These are phyloP conservation scores for Calidris pygmaea DNA, from an alignment of 2,113 vertebrate species.

Conservation along the genomic window DNA sequence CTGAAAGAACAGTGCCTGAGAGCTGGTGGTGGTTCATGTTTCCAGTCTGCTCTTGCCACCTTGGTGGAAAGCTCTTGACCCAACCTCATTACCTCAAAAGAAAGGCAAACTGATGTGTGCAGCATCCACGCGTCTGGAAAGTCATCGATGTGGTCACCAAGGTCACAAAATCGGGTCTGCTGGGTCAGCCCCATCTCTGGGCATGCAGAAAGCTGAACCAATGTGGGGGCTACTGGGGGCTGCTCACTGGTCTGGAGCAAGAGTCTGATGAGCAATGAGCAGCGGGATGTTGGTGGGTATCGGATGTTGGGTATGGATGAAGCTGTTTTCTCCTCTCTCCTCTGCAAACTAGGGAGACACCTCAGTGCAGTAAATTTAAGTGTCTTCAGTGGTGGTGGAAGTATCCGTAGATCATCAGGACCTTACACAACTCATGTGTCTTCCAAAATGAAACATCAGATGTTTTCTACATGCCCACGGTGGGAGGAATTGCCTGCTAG, in stretches of 20 bases:
- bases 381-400: not conserved
- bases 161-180: not conserved
- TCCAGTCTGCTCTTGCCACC: not conserved
- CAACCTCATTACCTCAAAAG: not conserved
- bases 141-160: not conserved
- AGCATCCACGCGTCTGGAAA: accelerated
- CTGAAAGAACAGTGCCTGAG: not conserved
- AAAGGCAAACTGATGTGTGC: not conserved
- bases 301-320: not conserved
- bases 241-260: not conserved
- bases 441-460: not conserved
- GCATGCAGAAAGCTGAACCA: not conserved
- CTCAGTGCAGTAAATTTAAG: not conserved
- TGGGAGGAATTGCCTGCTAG: not conserved
- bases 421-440: not conserved
- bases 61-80: not conserved
- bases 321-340: not conserved
- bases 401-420: not conserved
- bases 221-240: not conserved
- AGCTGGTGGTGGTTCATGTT: not conserved
- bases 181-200: not conserved
- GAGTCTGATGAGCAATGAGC: not conserved
- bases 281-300: not conserved
- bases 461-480: not conserved
- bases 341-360: not conserved